phyloP scores from a whole-genome alignment of 2,888 invertebrate genomes.

The Agrilus mali region DNA sequence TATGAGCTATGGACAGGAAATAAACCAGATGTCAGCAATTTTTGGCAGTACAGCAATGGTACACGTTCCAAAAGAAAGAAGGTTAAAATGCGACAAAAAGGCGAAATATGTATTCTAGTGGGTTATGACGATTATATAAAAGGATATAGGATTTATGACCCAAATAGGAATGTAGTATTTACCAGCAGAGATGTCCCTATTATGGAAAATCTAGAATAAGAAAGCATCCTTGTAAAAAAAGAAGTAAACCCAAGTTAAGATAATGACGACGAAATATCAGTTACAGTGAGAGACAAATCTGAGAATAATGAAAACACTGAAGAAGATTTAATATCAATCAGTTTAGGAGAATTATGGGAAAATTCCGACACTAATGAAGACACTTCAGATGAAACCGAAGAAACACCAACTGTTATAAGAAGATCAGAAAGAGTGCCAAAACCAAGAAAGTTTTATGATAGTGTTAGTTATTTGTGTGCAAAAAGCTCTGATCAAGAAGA shows the following conservation, averaged over 20 bases:
- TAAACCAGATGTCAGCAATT: constrained; percentile 22
- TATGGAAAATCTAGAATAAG: no score
- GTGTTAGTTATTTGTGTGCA: constrained; percentile 13
- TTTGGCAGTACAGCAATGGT: constrained; percentile 10
- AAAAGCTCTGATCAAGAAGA: constrained; percentile 1
- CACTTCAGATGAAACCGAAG: no score
- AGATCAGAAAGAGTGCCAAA: no score
- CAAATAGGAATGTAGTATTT: constrained; percentile 5
- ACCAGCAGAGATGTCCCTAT: constrained; percentile 9
- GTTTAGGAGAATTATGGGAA: no score
- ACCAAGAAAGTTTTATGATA: constrained; percentile 13
- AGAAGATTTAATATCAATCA: no score
- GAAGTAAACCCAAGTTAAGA: constrained; percentile 5
- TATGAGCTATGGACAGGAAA: constrained; percentile 9
- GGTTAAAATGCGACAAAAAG: constrained; percentile 10
- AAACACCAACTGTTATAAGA: no score
- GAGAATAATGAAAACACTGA: no score
- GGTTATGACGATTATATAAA: constrained; percentile 6
- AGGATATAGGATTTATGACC: constrained; percentile 10
- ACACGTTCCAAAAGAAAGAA: constrained; percentile 8
- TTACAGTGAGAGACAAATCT: no score
- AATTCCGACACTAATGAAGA: no score
- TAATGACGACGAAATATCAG: constrained; percentile 3
- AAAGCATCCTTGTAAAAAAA: not conserved
- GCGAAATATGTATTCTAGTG: no score